Percentiles rank a stretch among this genome's conserved stretches.
Evolutionary conservation across 2,888 invertebrate species (phyloP).

Genomic region (Acronicta alni): DNA sequence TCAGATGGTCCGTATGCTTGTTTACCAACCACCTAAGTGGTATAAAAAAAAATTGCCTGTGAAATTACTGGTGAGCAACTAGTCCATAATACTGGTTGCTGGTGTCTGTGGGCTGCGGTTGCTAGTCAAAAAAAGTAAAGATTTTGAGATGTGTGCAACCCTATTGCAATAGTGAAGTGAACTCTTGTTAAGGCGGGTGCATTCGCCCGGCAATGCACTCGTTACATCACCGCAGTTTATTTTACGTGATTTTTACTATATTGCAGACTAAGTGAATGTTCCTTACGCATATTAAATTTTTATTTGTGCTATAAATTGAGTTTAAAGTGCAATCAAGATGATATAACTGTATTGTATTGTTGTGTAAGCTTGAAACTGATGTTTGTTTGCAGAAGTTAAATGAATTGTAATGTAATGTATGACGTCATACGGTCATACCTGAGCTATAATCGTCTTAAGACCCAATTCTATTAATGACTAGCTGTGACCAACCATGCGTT

Average conservation of each 20-base stretch:
- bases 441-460: too few species aligned
- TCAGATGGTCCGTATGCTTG: too few species aligned
- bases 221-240: conserved; percentile 43
- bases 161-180: conserved; percentile 27
- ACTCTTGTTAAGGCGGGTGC: conserved; percentile 39
- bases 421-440: not conserved
- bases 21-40: too few species aligned
- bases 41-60: too few species aligned
- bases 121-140: too few species aligned
- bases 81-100: too few species aligned
- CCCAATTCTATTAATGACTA: too few species aligned
- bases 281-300: conserved; percentile 29
- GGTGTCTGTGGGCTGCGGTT: too few species aligned
- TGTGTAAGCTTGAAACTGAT: conserved; percentile 23
- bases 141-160: conserved; percentile 22
- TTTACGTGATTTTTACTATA: conserved; percentile 42
- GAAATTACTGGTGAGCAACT: too few species aligned
- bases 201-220: conserved; percentile 36
- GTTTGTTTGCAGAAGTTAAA: conserved; percentile 1
- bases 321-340: conserved; percentile 29
- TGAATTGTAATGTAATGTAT: not conserved
- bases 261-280: conserved; percentile 35
- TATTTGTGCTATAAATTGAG: conserved; percentile 41
- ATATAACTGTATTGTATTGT: conserved; percentile 33
- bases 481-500: too few species aligned